Percentiles rank a stretch among this genome's conserved stretches.
These are phyloP conservation scores for Erpornis zantholeuca DNA, from an alignment of 2,113 vertebrate genomes.

Conservation along the genomic window DNA sequence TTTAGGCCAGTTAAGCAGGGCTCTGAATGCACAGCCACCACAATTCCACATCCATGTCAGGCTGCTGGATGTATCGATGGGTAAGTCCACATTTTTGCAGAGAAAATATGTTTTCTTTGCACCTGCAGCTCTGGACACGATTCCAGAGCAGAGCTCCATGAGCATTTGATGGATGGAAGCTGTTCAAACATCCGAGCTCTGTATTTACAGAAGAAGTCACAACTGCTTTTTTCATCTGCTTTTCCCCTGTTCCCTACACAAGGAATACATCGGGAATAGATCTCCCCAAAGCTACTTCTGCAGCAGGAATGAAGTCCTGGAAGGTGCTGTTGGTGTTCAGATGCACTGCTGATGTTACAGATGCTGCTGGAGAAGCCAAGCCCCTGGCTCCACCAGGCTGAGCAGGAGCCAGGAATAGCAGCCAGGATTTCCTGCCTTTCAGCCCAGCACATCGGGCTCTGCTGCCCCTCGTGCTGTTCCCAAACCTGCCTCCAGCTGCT, in stretches of 20 bases:
- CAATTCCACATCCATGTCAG: neutral
- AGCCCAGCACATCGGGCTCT: neutral
- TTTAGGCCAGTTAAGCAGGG: neutral
- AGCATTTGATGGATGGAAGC: neutral
- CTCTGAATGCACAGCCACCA: neutral
- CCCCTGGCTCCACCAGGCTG: neutral
- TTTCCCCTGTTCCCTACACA: neutral
- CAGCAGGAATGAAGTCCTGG: neutral
- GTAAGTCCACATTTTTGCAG: neutral
- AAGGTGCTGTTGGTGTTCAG: neutral
- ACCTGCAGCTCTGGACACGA: neutral
- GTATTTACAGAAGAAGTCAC: neutral
- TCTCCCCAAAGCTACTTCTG: neutral
- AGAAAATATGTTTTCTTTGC: neutral
- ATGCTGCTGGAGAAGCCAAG: neutral
- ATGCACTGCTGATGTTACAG: neutral
- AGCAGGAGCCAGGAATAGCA: neutral
- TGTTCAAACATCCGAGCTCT: neutral
- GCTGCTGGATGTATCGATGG: neutral
- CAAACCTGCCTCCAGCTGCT: neutral
- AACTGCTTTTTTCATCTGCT: neutral
- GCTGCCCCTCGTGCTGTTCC: neutral
- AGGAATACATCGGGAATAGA: neutral
- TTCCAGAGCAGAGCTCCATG: neutral
- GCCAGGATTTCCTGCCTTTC: slow-evolving; percentile 52